phyloP scores from a whole-genome alignment of 2,797 vertebrate genomes.

The Chanos chanos region DNA sequence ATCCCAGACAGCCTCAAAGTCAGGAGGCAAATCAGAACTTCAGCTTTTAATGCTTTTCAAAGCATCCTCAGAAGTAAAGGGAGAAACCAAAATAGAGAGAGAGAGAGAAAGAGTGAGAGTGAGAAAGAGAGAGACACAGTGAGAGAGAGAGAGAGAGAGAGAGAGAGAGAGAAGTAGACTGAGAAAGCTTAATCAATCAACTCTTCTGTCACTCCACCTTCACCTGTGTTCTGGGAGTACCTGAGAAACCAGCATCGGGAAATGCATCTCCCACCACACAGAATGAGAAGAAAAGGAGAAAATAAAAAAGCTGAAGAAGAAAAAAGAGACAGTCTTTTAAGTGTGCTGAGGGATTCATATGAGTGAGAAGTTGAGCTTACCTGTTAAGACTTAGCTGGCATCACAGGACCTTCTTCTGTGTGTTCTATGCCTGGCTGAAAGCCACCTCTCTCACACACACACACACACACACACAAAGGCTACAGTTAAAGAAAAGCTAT shows the following conservation, averaged over 20 bases:
- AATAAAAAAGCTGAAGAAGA: slow-evolving; percentile 24
- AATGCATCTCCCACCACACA: background rate
- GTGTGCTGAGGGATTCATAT: slow-evolving; percentile 63
- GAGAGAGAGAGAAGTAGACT: slow-evolving; percentile 39
- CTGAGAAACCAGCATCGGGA: slow-evolving; percentile 4
- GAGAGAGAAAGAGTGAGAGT: slow-evolving; percentile 3
- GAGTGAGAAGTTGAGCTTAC: slow-evolving; percentile 57
- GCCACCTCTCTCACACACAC: no score
- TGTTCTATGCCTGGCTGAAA: no score
- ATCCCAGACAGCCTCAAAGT: no score
- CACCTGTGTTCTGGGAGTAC: slow-evolving; percentile 56
- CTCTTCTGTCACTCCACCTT: slow-evolving; percentile 53
- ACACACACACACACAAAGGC: no score
- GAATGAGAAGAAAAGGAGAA: slow-evolving; percentile 35
- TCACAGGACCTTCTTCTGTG: slow-evolving; percentile 63
- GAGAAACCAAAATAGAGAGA: no score
- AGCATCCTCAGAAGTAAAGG: no score
- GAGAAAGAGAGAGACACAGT: slow-evolving; percentile 19
- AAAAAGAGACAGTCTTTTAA: no score
- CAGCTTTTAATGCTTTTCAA: no score
- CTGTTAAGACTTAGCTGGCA: slow-evolving; percentile 61
- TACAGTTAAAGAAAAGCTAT: no score
- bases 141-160: slow-evolving; percentile 24
- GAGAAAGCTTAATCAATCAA: slow-evolving; percentile 55
- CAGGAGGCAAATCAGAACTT: no score